Conservation (phyloP, 2,113 vertebrate species). For the Theristicus caerulescens region DNA sequence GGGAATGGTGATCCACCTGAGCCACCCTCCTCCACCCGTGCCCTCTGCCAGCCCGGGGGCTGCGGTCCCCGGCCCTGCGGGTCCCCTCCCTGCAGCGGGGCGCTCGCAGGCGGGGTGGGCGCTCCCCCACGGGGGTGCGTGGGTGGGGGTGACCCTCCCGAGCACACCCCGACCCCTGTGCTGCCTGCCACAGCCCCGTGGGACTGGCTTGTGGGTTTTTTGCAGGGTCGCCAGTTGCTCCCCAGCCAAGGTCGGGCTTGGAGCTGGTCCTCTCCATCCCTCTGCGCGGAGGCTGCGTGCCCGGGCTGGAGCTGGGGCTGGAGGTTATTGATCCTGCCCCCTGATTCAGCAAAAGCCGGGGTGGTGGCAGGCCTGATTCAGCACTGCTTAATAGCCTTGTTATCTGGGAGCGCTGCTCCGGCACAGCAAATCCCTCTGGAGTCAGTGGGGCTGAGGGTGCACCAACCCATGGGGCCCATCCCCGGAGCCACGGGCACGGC, state of each 20-base stretch:
- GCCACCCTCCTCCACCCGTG: not conserved
- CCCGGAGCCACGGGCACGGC: not conserved
- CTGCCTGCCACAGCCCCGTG: not conserved
- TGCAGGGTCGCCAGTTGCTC: not conserved
- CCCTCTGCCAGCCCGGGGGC: not conserved
- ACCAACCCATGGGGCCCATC: not conserved
- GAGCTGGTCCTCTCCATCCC: not conserved
- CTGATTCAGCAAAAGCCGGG: slow-evolving; percentile 1
- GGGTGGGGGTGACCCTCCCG: not conserved
- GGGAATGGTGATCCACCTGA: not conserved
- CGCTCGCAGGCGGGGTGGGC: not conserved
- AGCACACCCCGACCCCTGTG: not conserved
- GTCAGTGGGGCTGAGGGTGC: not conserved
- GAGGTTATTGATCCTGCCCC: not conserved
- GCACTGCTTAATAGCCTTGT: not conserved
- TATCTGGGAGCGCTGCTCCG: not conserved
- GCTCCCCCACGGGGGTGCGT: not conserved
- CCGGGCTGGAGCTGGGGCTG: not conserved
- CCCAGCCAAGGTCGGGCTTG: not conserved
- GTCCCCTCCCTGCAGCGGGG: not conserved
- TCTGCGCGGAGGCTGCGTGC: not conserved
- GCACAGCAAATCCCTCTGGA: not conserved
- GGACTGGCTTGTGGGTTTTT: rapidly evolving
- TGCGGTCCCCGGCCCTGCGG: not conserved
- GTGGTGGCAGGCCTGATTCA: not conserved